These are phyloP conservation scores for Hyppa rectilinea DNA, from an alignment of 2,888 invertebrate genomes.

Conservation along the genomic window DNA sequence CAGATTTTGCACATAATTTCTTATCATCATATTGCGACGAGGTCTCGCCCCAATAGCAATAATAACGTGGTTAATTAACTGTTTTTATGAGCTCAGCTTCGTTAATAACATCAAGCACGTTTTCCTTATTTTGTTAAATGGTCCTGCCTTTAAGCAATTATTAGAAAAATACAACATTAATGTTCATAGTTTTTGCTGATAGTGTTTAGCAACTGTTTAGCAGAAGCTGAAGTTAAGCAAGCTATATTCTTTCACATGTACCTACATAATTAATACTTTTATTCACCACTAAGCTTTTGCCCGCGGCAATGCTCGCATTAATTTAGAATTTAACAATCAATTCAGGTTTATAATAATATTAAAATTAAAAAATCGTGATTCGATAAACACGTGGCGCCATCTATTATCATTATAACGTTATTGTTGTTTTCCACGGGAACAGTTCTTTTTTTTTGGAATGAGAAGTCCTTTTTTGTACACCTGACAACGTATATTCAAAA, in stretches of 20 bases:
- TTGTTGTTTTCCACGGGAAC: too few relatives aligned
- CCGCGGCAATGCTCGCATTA: too few relatives aligned
- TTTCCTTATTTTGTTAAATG: constrained; percentile 41
- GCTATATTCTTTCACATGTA: neutral
- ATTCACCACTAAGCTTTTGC: too few relatives aligned
- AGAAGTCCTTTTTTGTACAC: too few relatives aligned
- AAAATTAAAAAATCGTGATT: too few relatives aligned
- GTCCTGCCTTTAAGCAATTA: neutral
- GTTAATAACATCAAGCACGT: constrained; percentile 12
- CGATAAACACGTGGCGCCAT: too few relatives aligned
- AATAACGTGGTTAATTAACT: constrained; percentile 25
- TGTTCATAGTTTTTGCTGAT: neutral
- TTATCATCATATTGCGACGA: constrained; percentile 36
- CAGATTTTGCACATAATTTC: constrained; percentile 12
- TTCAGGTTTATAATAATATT: too few relatives aligned
- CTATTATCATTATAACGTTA: too few relatives aligned
- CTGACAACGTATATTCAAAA: too few relatives aligned
- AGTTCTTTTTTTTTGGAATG: too few relatives aligned
- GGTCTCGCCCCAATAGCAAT: constrained; percentile 37
- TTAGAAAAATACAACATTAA: neutral
- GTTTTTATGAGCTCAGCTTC: constrained; percentile 16
- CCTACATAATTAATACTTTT: neutral
- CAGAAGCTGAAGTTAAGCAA: neutral
- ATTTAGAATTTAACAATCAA: too few relatives aligned
- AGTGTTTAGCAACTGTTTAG: neutral